These are phyloP conservation scores for Whitmania pigra DNA, from an alignment of 1,140 invertebrate species.

Conservation along the genomic window DNA sequence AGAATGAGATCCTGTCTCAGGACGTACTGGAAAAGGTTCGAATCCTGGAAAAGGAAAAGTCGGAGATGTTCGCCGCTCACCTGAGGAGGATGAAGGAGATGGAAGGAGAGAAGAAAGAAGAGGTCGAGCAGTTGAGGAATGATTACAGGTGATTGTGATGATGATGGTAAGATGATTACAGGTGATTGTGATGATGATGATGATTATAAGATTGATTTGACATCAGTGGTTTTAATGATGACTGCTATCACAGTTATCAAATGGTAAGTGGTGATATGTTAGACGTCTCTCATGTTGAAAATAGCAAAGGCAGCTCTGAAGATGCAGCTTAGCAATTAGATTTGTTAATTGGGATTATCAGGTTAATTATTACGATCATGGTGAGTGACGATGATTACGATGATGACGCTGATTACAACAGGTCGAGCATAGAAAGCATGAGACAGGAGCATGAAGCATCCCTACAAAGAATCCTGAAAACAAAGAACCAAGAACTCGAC, in stretches of 20 bases:
- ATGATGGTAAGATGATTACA: not conserved
- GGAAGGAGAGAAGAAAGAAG: slow-evolving; percentile 15
- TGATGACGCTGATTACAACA: not conserved
- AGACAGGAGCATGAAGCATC: slow-evolving; percentile 12
- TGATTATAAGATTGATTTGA: no score
- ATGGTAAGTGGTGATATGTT: not conserved
- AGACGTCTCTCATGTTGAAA: no score
- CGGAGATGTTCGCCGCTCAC: not conserved
- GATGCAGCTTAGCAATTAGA: not conserved
- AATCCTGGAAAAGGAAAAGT: slow-evolving; percentile 17
- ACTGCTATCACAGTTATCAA: not conserved
- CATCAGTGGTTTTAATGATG: not conserved
- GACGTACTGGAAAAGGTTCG: slow-evolving; percentile 13
- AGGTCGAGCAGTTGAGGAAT: slow-evolving; percentile 5
- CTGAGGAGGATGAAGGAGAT: slow-evolving; percentile 9
- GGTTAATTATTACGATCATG: not conserved
- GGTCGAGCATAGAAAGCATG: not conserved
- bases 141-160: slow-evolving; percentile 5
- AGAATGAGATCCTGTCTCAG: slow-evolving; percentile 14
- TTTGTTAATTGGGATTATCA: not conserved
- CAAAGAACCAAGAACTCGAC: slow-evolving; percentile 16
- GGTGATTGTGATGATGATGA: not conserved
- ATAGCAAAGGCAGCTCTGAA: not conserved
- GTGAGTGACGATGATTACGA: not conserved
- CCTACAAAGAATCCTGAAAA: not conserved